phyloP scores from a whole-genome alignment of 2,797 vertebrate genomes.

The Apogon talboti region DNA sequence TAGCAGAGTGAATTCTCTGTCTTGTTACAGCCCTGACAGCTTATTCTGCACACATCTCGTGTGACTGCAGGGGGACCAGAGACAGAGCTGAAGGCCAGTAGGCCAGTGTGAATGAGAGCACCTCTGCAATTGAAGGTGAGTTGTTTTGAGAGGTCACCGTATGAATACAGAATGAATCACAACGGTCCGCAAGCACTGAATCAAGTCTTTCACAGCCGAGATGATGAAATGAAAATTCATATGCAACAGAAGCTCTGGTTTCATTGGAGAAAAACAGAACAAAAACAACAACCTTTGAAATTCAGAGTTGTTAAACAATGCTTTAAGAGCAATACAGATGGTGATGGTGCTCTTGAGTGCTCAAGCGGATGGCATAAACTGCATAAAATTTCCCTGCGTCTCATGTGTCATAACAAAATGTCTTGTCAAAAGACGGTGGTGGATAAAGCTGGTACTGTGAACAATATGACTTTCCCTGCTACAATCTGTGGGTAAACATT shows the following conservation, averaged over 20 bases:
- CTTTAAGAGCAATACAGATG: conserved; percentile 54
- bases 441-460: conserved; percentile 36
- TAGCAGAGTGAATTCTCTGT: conserved; percentile 64
- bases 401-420: conserved; percentile 43
- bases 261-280: not conserved
- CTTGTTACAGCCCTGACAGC: conserved; percentile 66
- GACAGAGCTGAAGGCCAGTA: conserved; percentile 62
- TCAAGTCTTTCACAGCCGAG: conserved; percentile 32
- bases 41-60: conserved; percentile 67
- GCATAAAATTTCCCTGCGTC: conserved; percentile 16
- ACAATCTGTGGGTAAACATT: conserved; percentile 76
- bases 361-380: conserved; percentile 31
- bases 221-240: conserved; percentile 47
- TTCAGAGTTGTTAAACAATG: conserved; percentile 29
- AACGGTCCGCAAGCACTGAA: conserved; percentile 49
- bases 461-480: conserved; percentile 57
- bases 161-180: conserved; percentile 74
- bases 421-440: conserved; percentile 38
- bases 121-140: conserved; percentile 67
- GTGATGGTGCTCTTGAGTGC: conserved; percentile 24
- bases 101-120: conserved; percentile 58
- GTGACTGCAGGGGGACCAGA: conserved; percentile 48
- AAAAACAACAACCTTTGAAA: conserved; percentile 19
- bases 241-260: conserved; percentile 37
- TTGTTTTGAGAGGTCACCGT: conserved; percentile 66